Conservation (phyloP, 2,888 invertebrate genomes). For the Lochmaea crataegi region DNA sequence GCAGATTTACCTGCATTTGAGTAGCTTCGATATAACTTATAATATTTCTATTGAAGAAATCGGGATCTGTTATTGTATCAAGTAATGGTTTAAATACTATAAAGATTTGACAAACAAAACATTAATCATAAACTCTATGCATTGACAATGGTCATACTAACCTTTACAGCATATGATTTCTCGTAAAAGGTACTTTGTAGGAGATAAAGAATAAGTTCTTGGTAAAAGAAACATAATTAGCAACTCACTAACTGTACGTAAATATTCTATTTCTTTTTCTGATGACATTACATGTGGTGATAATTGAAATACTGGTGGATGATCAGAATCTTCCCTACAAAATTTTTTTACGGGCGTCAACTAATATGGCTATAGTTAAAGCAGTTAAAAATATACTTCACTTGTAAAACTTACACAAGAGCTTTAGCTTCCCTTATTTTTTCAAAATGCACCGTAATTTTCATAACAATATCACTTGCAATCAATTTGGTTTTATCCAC, state of each 20-base stretch:
- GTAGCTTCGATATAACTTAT: slow-evolving; percentile 86
- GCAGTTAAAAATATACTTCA: background rate
- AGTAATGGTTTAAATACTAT: slow-evolving; percentile 85
- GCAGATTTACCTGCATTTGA: slow-evolving; percentile 81
- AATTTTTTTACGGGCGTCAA: slow-evolving; percentile 30
- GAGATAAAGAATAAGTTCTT: slow-evolving; percentile 81
- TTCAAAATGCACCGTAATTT: slow-evolving; percentile 87
- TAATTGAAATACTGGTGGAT: slow-evolving; percentile 77
- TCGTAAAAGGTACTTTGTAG: slow-evolving; percentile 81
- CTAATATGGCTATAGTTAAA: background rate
- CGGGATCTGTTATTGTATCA: slow-evolving; percentile 87
- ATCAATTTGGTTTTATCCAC: slow-evolving; percentile 86
- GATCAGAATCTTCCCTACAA: slow-evolving; percentile 72
- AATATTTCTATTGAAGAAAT: slow-evolving; percentile 90
- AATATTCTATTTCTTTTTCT: slow-evolving; percentile 82
- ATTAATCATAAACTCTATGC: slow-evolving; percentile 10
- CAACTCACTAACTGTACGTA: slow-evolving; percentile 85
- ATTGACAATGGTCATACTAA: slow-evolving; percentile 61
- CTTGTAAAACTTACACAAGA: slow-evolving; percentile 71
- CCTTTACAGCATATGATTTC: slow-evolving; percentile 89
- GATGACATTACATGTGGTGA: slow-evolving; percentile 79
- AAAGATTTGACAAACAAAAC: slow-evolving; percentile 52
- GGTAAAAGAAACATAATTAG: slow-evolving; percentile 85
- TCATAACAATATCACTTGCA: slow-evolving; percentile 84
- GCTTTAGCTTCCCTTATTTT: slow-evolving; percentile 82